Evolutionary conservation across 2,797 vertebrate genomes (phyloP), one percentile per base, ranked within the genome.

Genomic region (Brachyrhaphis roseni): DNA sequence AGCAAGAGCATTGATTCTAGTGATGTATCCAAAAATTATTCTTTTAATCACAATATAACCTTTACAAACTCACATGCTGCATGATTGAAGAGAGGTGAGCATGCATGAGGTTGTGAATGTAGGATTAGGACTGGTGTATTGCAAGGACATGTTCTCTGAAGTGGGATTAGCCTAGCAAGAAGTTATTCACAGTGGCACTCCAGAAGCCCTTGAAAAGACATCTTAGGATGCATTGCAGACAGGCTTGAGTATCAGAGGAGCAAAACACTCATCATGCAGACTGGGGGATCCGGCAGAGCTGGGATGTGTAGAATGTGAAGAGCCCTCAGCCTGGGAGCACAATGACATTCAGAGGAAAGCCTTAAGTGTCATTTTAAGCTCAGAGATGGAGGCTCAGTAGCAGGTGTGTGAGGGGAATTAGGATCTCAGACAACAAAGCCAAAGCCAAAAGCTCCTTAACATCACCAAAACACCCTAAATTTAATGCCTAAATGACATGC

Each of bases 361-460:
- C 84, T 88, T 87, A 84, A 94, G 91, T 91, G 91, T 91, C 86
- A 92, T 92, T 93, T 94, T 90, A 92, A 89, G 90, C 84, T 86
- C 84, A 86, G 74, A 85, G 84, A 91, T 88, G 79, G 85, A 91
- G 90, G 76, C 72, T 82, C 85, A 75, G 68, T 83, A 86, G 79
- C 79, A 89, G 86, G 76, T 84, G 75, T 90, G 90, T 89, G 91
- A 89, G 74, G 53, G 81, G 92, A 93, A 92, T 93, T 88, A 90
- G 87, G 84, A 94, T 92, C 62, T 2, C 47, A 55, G 72, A 89
- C 82, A 89, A 88, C 75, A 76, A 46, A 82, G 55, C 51, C 76
- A 76, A 46, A 86, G 88, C 82, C 79, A 62, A 36, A 83, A 74
- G 79, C 84, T 84, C 78, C 82, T 84, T 86, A 81, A 85, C 77